Base-by-base conservation (phyloP, 2,888 invertebrate genomes). In the Punctoribates punctum region DNA sequence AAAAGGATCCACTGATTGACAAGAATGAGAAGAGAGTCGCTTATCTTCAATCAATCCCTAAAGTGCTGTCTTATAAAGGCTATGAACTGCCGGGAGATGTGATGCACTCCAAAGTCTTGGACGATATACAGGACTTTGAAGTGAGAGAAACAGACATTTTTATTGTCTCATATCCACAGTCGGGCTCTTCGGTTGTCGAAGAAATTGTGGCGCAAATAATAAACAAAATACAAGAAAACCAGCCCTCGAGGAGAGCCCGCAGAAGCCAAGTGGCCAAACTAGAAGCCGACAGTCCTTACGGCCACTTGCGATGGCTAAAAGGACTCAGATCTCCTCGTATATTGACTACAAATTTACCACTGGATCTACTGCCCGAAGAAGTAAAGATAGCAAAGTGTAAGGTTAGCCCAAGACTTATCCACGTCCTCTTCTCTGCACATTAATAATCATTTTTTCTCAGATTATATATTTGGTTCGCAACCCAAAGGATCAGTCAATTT, bases 91-190 rank as follows among this genome's bases (percentile, higher is more conserved):
- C 80, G 15, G 80, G 79, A 5, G 79, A 80, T 72, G 65, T 79
- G 20, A 78, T 80, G 15, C 76, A 78, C 17, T 77, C 78, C 15
- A 77, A 77, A 42, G 72, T 80, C 25, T 74, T 80, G 20, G 73
- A 75, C n/a, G 77, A 78, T 8, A 57, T 80, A 2, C 79, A 79
- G 11, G 88, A 91, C 76, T 88, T 93, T 82, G 87, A 90, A 74
- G 88, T 93, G 1, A 85, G 88, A 75, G 86, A 89, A 4, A 90
- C 90, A 80, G 94, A 95, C 83, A 88, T 93, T 0, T 93, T 94
- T 90, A 86, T 94, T 83, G 88, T 92, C 65, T 94, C 94, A 11
- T 94, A 91, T 85, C 94, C 95, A 0, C 88, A 94, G 81, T 93
- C 94, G 81, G 85, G 85, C 17, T 84, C 84, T 23, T 85, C 85